These are phyloP conservation scores for Venturia canescens DNA, from an alignment of 1,140 invertebrate genomes.

Conservation along the genomic window DNA sequence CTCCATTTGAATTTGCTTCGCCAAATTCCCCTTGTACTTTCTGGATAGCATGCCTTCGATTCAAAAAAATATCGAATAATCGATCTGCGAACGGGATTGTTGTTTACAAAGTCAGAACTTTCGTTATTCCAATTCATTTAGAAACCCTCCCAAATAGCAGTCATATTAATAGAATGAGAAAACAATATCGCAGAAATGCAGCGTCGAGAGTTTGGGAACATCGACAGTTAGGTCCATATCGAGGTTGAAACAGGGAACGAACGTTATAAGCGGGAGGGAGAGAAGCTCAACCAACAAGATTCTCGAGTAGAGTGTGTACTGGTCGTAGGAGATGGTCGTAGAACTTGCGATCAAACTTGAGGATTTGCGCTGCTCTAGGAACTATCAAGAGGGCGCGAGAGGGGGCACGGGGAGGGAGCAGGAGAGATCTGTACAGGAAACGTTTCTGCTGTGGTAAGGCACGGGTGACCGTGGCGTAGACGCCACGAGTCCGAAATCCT, in stretches of 20 bases:
- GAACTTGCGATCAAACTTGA: constrained; percentile 40
- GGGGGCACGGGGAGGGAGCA: not conserved
- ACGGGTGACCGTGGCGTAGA: not conserved
- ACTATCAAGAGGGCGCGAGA: not conserved
- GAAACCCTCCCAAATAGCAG: too few species aligned
- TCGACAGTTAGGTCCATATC: constrained; percentile 8
- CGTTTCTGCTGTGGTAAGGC: not conserved
- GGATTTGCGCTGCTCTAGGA: constrained; percentile 17
- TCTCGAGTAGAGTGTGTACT: not conserved
- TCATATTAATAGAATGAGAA: too few species aligned
- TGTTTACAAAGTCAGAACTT: too few species aligned
- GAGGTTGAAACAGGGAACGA: not conserved
- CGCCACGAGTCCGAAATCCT: constrained; percentile 66
- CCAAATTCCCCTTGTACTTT: too few species aligned
- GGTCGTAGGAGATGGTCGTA: not conserved
- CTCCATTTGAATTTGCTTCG: too few species aligned
- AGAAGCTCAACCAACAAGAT: constrained; percentile 16
- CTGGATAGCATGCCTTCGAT: too few species aligned
- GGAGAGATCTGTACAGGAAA: not conserved
- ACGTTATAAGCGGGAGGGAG: not conserved
- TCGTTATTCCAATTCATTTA: too few species aligned
- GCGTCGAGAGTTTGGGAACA: not conserved
- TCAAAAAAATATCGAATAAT: too few species aligned
- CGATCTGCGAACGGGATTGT: too few species aligned
- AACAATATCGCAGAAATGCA: too few species aligned